A percentile compares a stretch with the other conserved stretches of the same genome.
phyloP scores from a whole-genome alignment of 2,113 vertebrate species.

The Sakesphorus luctuosus region DNA sequence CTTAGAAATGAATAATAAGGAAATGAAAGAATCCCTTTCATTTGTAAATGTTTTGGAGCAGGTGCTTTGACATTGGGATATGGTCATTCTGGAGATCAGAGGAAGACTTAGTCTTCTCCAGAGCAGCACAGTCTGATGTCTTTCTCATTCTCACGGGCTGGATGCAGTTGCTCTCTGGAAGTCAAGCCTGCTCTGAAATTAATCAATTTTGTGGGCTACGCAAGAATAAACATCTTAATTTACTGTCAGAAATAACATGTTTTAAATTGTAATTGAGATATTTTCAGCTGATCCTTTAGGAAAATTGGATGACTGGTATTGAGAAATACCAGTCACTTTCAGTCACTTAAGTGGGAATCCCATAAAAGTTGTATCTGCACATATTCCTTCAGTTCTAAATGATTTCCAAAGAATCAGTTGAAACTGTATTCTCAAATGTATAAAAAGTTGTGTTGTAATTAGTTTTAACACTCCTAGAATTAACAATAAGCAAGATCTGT shows the following conservation, averaged over 20 bases:
- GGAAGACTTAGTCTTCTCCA: background rate
- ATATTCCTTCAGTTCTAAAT: background rate
- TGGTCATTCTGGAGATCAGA: background rate
- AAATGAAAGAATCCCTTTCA: background rate
- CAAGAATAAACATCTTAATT: background rate
- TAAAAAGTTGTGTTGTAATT: background rate
- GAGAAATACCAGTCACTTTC: background rate
- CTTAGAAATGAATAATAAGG: background rate
- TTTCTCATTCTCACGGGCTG: background rate
- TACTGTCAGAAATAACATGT: background rate
- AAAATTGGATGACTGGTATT: background rate
- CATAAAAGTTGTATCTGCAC: background rate
- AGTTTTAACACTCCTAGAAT: background rate
- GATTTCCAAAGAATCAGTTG: accelerated
- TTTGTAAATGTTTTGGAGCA: background rate
- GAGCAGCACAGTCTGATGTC: background rate
- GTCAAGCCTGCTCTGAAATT: background rate
- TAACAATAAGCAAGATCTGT: background rate
- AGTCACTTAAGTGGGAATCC: background rate
- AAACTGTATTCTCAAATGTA: background rate
- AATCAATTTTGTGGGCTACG: background rate
- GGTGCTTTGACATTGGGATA: background rate
- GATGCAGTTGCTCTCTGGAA: background rate
- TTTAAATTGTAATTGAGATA: background rate
- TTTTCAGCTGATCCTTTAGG: background rate